These are phyloP conservation scores for Folsomia manolachei DNA, from an alignment of 2,888 invertebrate genomes.

Conservation along the genomic window DNA sequence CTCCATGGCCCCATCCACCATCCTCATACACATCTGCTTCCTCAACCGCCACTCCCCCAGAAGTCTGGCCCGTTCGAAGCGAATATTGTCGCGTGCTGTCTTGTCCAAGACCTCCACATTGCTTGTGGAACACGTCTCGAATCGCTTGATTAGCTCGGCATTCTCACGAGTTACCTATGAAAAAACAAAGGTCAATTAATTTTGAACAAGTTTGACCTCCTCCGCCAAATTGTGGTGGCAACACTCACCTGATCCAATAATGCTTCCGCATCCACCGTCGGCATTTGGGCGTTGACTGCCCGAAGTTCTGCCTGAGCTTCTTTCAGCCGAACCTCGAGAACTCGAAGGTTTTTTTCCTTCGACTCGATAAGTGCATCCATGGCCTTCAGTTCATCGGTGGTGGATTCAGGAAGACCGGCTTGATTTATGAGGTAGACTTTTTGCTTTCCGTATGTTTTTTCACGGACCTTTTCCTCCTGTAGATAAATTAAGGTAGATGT, in stretches of 20 bases:
- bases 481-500: too few relatives aligned
- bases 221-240: too few relatives aligned
- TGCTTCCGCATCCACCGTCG: too few relatives aligned
- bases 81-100: conserved; percentile 61
- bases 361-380: conserved; percentile 59
- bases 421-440: conserved; percentile 81
- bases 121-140: conserved; percentile 60
- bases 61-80: conserved; percentile 60
- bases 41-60: conserved; percentile 68
- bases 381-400: conserved; percentile 55
- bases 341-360: conserved; percentile 55
- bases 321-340: conserved; percentile 51
- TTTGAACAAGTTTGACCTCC: neutral
- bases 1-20: conserved; percentile 76
- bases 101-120: conserved; percentile 57
- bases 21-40: conserved; percentile 72
- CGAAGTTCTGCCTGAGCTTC: conserved; percentile 57
- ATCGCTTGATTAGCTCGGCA: conserved; percentile 58
- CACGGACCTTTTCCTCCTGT: conserved; percentile 63
- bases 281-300: conserved; percentile 56
- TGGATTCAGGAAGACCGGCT: conserved; percentile 56
- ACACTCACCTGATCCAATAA: too few relatives aligned
- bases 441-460: conserved; percentile 82
- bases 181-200: too few relatives aligned
- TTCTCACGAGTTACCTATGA: conserved; percentile 57